Conservation (phyloP, 2,797 vertebrate genomes). For the Eulemur rubriventer region DNA sequence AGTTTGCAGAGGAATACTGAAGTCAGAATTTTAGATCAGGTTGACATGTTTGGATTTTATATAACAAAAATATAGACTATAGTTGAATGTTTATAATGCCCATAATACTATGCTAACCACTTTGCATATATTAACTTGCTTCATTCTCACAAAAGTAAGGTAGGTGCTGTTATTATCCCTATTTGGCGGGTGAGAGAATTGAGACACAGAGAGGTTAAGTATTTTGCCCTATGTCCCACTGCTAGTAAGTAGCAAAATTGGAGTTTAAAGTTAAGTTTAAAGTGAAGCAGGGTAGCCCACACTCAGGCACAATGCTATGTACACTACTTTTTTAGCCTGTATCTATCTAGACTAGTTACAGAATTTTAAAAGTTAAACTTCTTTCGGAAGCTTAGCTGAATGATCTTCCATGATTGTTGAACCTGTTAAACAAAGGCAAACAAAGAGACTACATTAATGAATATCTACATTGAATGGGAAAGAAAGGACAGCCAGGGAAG, state of each 20-base stretch:
- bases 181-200: neutral
- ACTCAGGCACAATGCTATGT: neutral
- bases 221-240: neutral
- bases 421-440: neutral
- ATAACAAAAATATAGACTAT: neutral
- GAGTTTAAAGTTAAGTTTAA: neutral
- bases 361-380: neutral
- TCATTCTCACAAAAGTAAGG: neutral
- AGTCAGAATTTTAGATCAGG: neutral
- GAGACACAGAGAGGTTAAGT: neutral
- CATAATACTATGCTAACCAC: neutral
- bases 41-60: neutral
- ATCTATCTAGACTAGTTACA: neutral
- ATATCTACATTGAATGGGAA: neutral
- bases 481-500: neutral
- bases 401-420: neutral
- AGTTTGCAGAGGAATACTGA: neutral
- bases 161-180: neutral
- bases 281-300: neutral
- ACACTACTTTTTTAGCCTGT: neutral
- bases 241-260: neutral
- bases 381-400: neutral
- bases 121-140: neutral
- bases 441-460: neutral
- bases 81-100: neutral